phyloP scores from a whole-genome alignment of 2,888 invertebrate species.

The Hipparchia semele region DNA sequence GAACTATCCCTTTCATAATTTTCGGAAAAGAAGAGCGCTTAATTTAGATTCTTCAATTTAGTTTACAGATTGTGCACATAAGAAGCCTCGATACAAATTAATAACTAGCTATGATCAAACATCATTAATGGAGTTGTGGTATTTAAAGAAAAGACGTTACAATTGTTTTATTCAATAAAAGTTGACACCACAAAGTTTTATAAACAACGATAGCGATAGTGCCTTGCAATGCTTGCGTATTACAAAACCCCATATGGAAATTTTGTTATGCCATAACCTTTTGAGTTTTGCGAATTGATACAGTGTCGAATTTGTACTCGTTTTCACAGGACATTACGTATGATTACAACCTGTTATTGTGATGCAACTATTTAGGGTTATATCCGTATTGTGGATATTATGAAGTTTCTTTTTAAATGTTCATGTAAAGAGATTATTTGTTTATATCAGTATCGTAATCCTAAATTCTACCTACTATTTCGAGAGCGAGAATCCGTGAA shows the following conservation, averaged over 20 bases:
- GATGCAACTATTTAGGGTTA: not conserved
- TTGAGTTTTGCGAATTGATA: slow-evolving; percentile 16
- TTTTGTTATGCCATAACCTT: slow-evolving; percentile 21
- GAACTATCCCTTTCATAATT: too few relatives aligned
- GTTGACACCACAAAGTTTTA: not conserved
- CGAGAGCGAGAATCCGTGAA: too few relatives aligned
- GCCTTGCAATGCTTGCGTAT: not conserved
- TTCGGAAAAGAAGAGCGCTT: too few relatives aligned
- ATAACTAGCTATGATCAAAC: too few relatives aligned
- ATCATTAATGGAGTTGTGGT: too few relatives aligned
- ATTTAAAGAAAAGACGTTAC: not conserved
- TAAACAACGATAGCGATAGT: not conserved
- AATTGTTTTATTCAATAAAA: not conserved
- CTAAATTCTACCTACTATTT: too few relatives aligned
- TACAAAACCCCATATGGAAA: slow-evolving; percentile 18
- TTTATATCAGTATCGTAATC: too few relatives aligned
- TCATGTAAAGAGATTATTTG: too few relatives aligned
- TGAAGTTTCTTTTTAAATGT: not conserved
- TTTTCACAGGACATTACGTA: slow-evolving; percentile 19
- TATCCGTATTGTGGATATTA: not conserved
- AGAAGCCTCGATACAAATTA: too few relatives aligned
- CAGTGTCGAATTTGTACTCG: slow-evolving; percentile 3
- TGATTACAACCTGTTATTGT: slow-evolving; percentile 1
- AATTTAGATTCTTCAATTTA: too few relatives aligned
- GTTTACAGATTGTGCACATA: too few relatives aligned